Evolutionary conservation across 2,888 invertebrate species (phyloP).

Genomic region (Oligia strigilis): DNA sequence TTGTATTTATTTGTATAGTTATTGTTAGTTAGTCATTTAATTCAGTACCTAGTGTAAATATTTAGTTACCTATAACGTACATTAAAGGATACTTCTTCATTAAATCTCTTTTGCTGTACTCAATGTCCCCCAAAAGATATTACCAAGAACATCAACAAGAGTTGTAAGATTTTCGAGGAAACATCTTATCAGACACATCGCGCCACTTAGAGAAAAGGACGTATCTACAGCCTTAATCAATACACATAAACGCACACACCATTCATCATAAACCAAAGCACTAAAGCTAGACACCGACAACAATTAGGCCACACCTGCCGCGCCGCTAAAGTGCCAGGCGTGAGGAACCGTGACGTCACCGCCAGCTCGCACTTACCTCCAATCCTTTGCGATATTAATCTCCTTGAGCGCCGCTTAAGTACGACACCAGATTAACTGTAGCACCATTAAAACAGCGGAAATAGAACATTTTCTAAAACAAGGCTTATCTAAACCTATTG

Average conservation of each 20-base stretch:
- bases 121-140: neutral
- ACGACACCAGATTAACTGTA: constrained; percentile 55
- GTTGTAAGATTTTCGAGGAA: neutral
- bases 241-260: neutral
- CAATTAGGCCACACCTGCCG: constrained; percentile 41
- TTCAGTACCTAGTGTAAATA: neutral
- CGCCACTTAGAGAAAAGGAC: neutral
- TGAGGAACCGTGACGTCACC: constrained; percentile 52
- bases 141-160: neutral
- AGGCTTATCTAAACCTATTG: neutral
- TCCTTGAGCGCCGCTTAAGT: constrained; percentile 54
- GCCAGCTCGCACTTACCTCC: constrained; percentile 48
- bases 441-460: constrained; percentile 41
- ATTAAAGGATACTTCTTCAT: neutral
- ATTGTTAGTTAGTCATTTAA: neutral
- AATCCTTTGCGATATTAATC: constrained; percentile 60
- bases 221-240: neutral
- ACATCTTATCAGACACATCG: neutral
- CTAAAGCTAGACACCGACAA: constrained; percentile 15
- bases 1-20: too few relatives aligned
- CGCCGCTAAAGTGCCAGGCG: constrained; percentile 29
- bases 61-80: neutral
- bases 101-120: too few relatives aligned
- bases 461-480: neutral
- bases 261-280: constrained; percentile 4